Base-by-base conservation (phyloP, 53 echinoderm and acorn worm species). In the Zoroaster sp. region DNA sequence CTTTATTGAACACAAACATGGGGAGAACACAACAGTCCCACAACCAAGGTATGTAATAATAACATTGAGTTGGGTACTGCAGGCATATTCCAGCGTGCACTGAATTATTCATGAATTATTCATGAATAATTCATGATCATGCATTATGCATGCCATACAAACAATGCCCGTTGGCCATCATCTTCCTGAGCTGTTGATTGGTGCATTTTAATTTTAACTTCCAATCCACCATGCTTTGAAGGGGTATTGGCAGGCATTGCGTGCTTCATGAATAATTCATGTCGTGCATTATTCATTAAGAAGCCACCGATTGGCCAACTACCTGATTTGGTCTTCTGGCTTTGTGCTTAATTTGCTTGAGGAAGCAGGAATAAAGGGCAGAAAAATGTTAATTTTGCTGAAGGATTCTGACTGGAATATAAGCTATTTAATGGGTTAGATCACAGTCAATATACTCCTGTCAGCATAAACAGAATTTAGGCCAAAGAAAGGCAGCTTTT, bases 271-370 rank as follows among this genome's bases (percentile, higher is more conserved):
- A 67, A 74, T 89, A 79, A 49, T 80, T 89, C 79, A 87, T 73
- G 63, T 63, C 75, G 73, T 73, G 73, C 87, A 87, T 86, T 36
- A 87, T 87, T 54, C 83, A 70, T n/a, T 1, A 66, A 31, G 72
- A 54, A 49, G 69, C 51, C 49, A 4, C 75, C 39, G 85, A 75
- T 76, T 59, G 76, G 76, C 30, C 66, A 38, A 23, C 54, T 83
- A 75, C 75, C 77, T 90, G 72, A 73, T 74, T 46, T 45, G 66
- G 40, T 83, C 38, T 75, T 59, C 46, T 39, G 77, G 83, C 38
- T 75, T 74, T 32, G 70, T 14, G 25, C 40, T 66, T 42, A 85
- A 74, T 75, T 83, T 85, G 83, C 91, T 90, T 83, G 40, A 90
- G 89, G 66, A 52, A 80, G 63, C 43, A 52, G 45, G 63, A 45